phyloP scores from a whole-genome alignment of 2,797 vertebrate species.

The Halcyon smyrnensis region DNA sequence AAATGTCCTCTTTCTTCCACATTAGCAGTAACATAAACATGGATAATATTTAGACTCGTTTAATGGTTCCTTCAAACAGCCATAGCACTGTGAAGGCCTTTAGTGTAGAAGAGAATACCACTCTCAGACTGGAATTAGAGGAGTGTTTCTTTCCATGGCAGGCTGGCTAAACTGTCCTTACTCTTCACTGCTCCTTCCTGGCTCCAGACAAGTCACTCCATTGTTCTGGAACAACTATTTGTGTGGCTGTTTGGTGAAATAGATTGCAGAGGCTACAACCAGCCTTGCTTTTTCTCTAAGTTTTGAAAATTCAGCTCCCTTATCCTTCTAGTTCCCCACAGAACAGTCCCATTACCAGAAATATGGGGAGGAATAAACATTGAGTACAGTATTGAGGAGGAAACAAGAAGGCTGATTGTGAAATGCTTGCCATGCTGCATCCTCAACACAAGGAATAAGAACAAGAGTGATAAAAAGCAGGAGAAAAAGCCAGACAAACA shows the following conservation, averaged over 20 bases:
- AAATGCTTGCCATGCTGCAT: background rate
- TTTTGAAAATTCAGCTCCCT: background rate
- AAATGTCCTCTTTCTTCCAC: background rate
- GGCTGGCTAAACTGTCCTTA: background rate
- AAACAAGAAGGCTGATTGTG: background rate
- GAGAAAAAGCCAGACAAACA: background rate
- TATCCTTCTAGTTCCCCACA: background rate
- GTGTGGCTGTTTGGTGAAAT: background rate
- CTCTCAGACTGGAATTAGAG: background rate
- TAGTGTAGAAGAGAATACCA: background rate
- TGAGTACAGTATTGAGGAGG: background rate
- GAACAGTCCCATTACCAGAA: background rate
- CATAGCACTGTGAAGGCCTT: background rate
- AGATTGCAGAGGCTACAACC: background rate
- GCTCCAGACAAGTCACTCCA: background rate
- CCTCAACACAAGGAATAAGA: background rate
- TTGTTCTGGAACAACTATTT: background rate
- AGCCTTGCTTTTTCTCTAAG: background rate
- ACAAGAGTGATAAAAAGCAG: background rate
- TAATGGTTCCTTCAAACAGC: background rate
- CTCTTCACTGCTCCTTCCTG: background rate
- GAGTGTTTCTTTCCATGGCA: background rate
- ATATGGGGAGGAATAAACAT: background rate
- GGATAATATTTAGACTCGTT: background rate
- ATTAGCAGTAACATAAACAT: background rate